phyloP scores from a whole-genome alignment of 2,888 invertebrate genomes.

The Meliscaeva auricollis region DNA sequence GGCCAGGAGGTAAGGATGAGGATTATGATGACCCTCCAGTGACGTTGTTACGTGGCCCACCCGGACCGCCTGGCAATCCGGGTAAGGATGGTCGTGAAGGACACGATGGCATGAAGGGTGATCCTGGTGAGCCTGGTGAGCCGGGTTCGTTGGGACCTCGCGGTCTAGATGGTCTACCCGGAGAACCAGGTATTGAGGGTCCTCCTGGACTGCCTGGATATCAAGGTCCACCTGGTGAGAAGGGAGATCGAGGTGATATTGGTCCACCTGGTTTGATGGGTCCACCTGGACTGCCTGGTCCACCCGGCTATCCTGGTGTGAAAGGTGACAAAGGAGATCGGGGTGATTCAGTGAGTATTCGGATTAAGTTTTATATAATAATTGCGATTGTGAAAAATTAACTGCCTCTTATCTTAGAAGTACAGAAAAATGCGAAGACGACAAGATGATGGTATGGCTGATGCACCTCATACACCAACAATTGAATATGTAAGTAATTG shows the following conservation, averaged over 20 bases:
- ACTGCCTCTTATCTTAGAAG: constrained; percentile 80
- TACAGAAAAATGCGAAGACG: constrained; percentile 84
- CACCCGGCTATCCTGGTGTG: constrained; percentile 94
- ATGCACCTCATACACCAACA: constrained; percentile 83
- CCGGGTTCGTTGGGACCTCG: constrained; percentile 90
- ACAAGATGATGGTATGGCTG: constrained; percentile 84
- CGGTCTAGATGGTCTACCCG: constrained; percentile 90
- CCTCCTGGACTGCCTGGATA: constrained; percentile 92
- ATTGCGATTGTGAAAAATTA: constrained; percentile 58
- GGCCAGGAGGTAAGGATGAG: constrained; percentile 84
- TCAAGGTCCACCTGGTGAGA: constrained; percentile 93
- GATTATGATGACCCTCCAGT: constrained; percentile 84
- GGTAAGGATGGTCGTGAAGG: constrained; percentile 84
- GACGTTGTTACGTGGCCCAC: constrained; percentile 87
- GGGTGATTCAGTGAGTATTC: constrained; percentile 94
- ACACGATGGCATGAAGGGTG: constrained; percentile 84
- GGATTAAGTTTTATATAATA: not conserved
- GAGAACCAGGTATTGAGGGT: constrained; percentile 93
- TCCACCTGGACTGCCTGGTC: constrained; percentile 93
- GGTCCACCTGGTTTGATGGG: constrained; percentile 97
- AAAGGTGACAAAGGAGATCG: constrained; percentile 97
- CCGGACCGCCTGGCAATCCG: constrained; percentile 86
- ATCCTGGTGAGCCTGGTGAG: constrained; percentile 90
- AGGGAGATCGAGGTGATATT: constrained; percentile 92
- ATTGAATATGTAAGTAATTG: constrained; percentile 84